Base-by-base conservation (phyloP, 2,797 vertebrate genomes). In the Anabas testudineus region DNA sequence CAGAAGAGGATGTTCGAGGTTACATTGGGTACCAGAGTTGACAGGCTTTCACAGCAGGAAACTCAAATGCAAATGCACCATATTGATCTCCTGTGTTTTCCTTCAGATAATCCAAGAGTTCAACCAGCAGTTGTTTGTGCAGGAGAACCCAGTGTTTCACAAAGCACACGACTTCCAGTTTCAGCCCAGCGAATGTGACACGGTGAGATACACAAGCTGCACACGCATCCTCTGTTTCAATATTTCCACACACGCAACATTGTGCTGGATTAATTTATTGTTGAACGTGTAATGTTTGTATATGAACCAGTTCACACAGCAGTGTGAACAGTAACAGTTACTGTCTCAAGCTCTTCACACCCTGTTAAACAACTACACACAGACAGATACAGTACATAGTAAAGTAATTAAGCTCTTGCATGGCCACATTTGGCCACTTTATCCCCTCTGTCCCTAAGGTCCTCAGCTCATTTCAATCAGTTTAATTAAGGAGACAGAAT, bases 131-230 rank as follows among this genome's bases (percentile, higher is more conserved):
- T 89, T 98, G 76, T 99, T 99, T 80, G 73, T 98, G 77, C 97
- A 98, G 91, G 97, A 99, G 86, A 99, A 98, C 80, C 93, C 96
- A 0, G 94, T 96, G 61, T 98, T 99, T 86, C 97, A 96, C 92
- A 99, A 97, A 93, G 94, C 95, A 4, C 95, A 96, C 65, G 94
- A 97, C 59, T 99, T 99, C 93, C 96, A 97, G 92, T 99, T 99
- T 91, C 97, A 99, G 83, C 96, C 97, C 0, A 96, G 97, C 15
- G 98, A 99, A 85, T 97, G 95, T 13, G 98, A 99, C 92, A 95
- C 88, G 76, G 98, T 99, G 91, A 96, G 96, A 58, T 30, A 26
- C 45, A 0, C 69, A 32, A 41, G 18, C 37, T 52, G 34, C 60
- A 32, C 55, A 55, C 34, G 57, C 45, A 32, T 42, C 9, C 36